Percentiles rank a stretch among this genome's conserved stretches.
phyloP scores from a whole-genome alignment of 2,797 vertebrate genomes.

The Apogon hyalosoma region DNA sequence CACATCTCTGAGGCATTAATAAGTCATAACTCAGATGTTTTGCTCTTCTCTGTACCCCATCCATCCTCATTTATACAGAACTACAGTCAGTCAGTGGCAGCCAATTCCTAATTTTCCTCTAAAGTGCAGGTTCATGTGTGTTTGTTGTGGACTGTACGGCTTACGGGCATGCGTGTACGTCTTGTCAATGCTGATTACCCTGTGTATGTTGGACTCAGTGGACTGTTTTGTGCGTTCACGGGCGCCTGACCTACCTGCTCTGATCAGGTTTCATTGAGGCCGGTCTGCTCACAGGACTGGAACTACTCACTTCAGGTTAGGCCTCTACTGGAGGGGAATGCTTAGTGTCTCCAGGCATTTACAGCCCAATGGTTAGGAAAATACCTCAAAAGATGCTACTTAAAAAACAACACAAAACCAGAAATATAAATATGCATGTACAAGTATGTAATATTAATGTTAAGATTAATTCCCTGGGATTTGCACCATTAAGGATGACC shows the following conservation, averaged over 20 bases:
- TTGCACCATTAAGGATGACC: too few species aligned
- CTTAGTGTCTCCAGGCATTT: slow-evolving; percentile 17
- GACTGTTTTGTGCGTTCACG: slow-evolving; percentile 40
- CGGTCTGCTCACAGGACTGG: slow-evolving; percentile 38
- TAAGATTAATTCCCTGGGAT: too few species aligned
- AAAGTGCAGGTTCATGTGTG: slow-evolving; percentile 19
- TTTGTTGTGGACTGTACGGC: not conserved
- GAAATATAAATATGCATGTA: too few species aligned
- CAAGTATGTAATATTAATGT: too few species aligned
- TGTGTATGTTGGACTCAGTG: slow-evolving; percentile 24
- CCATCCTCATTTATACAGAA: slow-evolving; percentile 48
- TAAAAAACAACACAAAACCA: too few species aligned
- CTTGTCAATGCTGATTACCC: slow-evolving; percentile 44
- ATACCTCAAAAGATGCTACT: too few species aligned
- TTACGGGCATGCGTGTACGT: slow-evolving; percentile 1
- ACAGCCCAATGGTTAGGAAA: slow-evolving; percentile 1
- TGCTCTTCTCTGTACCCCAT: slow-evolving; percentile 24
- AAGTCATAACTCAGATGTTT: slow-evolving; percentile 70
- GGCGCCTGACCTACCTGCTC: slow-evolving; percentile 61
- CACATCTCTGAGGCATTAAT: slow-evolving; percentile 61
- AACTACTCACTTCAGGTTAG: slow-evolving; percentile 54
- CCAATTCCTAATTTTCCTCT: slow-evolving; percentile 30
- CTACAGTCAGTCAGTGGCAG: slow-evolving; percentile 38
- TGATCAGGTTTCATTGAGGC: slow-evolving; percentile 68
- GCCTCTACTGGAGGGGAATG: slow-evolving; percentile 13